Percentiles rank a stretch among this genome's conserved stretches.
These are phyloP conservation scores for Oreotrochilus melanogaster DNA, from an alignment of 2,113 vertebrate species.

Conservation along the genomic window DNA sequence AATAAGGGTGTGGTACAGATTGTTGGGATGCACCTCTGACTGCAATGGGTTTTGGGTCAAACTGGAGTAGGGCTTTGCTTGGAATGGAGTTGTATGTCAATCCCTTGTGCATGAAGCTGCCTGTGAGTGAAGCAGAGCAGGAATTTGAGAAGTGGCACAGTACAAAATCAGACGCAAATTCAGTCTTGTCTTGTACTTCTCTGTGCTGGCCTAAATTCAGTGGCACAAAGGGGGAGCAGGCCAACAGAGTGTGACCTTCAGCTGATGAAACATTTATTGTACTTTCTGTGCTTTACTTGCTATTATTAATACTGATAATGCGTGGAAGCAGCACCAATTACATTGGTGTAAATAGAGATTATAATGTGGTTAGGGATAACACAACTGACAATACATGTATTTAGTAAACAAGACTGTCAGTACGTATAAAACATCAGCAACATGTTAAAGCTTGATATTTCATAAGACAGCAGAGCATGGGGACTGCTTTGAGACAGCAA, in stretches of 20 bases:
- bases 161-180: neutral
- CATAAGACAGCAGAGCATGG: neutral
- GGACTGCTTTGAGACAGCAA: slow-evolving; percentile 51
- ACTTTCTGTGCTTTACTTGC: neutral
- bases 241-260: neutral
- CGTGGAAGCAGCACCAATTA: slow-evolving; percentile 19
- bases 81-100: neutral
- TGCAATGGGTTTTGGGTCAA: neutral
- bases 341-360: slow-evolving; percentile 56
- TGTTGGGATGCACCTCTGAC: neutral
- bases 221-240: neutral
- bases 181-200: neutral
- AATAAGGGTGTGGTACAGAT: neutral
- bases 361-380: slow-evolving; percentile 53
- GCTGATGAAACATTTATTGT: neutral
- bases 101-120: neutral
- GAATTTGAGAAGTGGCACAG: neutral
- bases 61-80: neutral
- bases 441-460: slow-evolving; percentile 29
- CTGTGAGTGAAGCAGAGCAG: neutral
- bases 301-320: slow-evolving; percentile 31
- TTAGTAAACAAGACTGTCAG: slow-evolving; percentile 42
- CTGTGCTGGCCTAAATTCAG: neutral
- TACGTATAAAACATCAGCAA: slow-evolving; percentile 38
- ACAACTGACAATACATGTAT: neutral